Conservation (phyloP, 35 echinoderm and acorn worm genomes). For the Eucidaris tribuloides region DNA sequence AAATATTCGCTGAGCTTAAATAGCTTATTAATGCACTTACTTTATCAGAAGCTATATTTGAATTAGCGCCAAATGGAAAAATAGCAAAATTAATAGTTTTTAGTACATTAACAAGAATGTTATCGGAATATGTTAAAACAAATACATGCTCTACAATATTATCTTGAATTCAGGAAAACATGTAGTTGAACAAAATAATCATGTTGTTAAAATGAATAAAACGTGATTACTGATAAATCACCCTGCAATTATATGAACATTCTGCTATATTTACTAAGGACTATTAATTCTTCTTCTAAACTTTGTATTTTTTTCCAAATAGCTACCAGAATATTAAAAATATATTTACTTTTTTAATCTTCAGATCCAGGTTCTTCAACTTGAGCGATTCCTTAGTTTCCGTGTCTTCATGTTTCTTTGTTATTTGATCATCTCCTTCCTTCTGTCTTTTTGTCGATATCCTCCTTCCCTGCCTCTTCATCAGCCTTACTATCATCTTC, state of each 20-base stretch:
- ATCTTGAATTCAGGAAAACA: background rate
- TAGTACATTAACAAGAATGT: too few relatives aligned
- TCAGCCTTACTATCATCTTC: background rate
- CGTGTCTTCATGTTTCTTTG: background rate
- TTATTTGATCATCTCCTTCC: background rate
- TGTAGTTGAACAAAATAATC: background rate
- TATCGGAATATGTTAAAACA: too few relatives aligned
- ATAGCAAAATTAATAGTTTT: too few relatives aligned
- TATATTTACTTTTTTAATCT: background rate
- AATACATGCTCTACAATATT: too few relatives aligned
- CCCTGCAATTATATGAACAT: background rate
- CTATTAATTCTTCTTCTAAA: background rate
- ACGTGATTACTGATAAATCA: background rate
- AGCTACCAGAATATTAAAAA: background rate
- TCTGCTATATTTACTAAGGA: background rate
- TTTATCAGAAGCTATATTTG: background rate
- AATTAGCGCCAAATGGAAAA: too few relatives aligned
- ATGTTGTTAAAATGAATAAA: background rate
- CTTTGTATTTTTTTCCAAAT: background rate
- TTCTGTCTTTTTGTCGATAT: background rate
- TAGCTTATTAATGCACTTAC: background rate
- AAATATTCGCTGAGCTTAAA: background rate
- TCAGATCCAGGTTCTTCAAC: slow-evolving; percentile 14
- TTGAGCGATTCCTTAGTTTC: background rate
- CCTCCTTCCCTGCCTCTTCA: background rate